Evolutionary conservation across 2,113 vertebrate species (phyloP).

Genomic region (Corythornis vintsioides): DNA sequence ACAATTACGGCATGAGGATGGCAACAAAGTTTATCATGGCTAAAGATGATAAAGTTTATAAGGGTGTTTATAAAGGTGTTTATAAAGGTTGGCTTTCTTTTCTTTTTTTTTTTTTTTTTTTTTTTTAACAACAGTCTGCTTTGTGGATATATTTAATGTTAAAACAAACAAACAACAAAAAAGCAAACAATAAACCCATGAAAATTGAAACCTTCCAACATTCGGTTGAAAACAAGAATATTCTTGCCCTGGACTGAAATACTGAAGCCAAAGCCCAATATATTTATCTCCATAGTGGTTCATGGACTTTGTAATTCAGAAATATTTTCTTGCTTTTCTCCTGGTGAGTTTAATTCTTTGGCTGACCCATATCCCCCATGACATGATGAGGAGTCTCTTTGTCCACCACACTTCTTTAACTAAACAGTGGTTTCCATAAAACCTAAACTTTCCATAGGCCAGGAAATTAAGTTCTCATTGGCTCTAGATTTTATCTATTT

Average conservation of each 20-base stretch:
- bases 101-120: background rate
- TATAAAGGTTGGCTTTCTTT: accelerated
- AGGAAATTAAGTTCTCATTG: background rate
- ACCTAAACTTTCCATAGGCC: background rate
- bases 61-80: background rate
- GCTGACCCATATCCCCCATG: background rate
- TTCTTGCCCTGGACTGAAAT: background rate
- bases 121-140: background rate
- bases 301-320: background rate
- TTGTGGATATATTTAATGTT: background rate
- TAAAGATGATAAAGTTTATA: background rate
- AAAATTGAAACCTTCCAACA: background rate
- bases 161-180: background rate
- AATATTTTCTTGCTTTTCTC: background rate
- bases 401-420: accelerated
- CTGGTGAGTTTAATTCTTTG: background rate
- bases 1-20: background rate
- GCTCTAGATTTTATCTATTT: background rate
- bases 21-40: background rate
- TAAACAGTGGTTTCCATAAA: background rate
- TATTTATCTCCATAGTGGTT: background rate
- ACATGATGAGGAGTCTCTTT: background rate
- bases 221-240: background rate
- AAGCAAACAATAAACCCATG: background rate
- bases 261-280: background rate